Evolutionary conservation across 2,888 invertebrate genomes (phyloP).

Genomic region (Autographa gamma): DNA sequence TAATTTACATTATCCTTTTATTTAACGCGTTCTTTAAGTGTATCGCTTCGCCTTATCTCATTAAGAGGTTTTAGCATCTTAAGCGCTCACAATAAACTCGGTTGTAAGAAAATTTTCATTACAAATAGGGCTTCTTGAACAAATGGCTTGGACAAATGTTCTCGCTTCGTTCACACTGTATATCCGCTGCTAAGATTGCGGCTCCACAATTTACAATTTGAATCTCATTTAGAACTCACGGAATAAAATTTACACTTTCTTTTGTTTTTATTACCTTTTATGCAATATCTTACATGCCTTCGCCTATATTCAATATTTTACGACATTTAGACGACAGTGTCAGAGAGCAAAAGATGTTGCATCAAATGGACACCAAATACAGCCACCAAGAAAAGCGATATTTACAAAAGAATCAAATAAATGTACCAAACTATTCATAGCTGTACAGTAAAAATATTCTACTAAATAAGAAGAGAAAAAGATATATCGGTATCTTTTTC

Average conservation of each 20-base stretch:
- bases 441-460: too few species aligned
- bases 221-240: constrained; percentile 32
- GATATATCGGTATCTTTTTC: too few species aligned
- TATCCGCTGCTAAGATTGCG: constrained; percentile 50
- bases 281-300: constrained; percentile 6
- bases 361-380: too few species aligned
- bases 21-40: constrained; percentile 30
- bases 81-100: constrained; percentile 42
- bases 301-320: too few species aligned
- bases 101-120: constrained; percentile 50
- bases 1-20: constrained; percentile 34
- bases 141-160: constrained; percentile 53
- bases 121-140: constrained; percentile 46
- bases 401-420: too few species aligned
- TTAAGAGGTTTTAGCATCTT: constrained; percentile 42
- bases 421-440: too few species aligned
- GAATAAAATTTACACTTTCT: constrained; percentile 25
- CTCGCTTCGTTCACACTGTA: constrained; percentile 36
- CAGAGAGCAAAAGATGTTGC: too few species aligned
- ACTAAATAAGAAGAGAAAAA: too few species aligned
- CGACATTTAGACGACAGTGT: too few species aligned
- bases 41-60: constrained; percentile 41
- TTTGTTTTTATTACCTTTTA: constrained; percentile 20
- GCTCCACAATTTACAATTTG: constrained; percentile 57
- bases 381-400: too few species aligned